Percentiles rank a stretch among this genome's conserved stretches.
phyloP scores from a whole-genome alignment of 1,140 invertebrate genomes.

The Pogonognathellus flavescens region DNA sequence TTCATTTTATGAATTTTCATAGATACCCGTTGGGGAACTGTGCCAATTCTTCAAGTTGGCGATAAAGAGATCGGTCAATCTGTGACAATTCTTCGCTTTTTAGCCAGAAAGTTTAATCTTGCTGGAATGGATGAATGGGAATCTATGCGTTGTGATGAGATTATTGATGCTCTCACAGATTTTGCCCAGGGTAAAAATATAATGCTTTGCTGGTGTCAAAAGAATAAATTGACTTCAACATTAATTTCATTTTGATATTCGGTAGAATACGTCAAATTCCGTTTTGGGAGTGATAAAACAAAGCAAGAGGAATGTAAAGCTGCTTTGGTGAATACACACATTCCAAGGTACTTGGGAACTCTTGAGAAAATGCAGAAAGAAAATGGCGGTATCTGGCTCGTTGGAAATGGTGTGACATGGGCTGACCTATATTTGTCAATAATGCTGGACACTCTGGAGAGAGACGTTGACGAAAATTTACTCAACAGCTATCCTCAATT shows the following conservation, averaged over 20 bases:
- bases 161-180: background rate
- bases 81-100: background rate
- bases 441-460: background rate
- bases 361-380: constrained; percentile 13
- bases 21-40: constrained; percentile 1
- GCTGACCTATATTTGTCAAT: constrained; percentile 46
- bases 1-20: no score
- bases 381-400: constrained; percentile 45
- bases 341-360: constrained; percentile 27
- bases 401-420: constrained; percentile 54
- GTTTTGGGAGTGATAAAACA: no score
- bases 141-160: background rate
- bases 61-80: background rate
- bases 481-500: constrained; percentile 12
- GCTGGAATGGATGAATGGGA: background rate
- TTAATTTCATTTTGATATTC: background rate
- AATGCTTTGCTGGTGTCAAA: background rate
- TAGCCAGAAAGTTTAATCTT: background rate
- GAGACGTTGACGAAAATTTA: background rate
- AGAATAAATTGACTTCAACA: no score
- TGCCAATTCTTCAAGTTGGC: background rate
- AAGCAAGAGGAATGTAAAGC: background rate
- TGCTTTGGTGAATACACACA: background rate
- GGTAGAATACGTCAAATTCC: no score
- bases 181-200: background rate